phyloP scores from a whole-genome alignment of 2,888 invertebrate genomes.

The Platerodrilus igneus region DNA sequence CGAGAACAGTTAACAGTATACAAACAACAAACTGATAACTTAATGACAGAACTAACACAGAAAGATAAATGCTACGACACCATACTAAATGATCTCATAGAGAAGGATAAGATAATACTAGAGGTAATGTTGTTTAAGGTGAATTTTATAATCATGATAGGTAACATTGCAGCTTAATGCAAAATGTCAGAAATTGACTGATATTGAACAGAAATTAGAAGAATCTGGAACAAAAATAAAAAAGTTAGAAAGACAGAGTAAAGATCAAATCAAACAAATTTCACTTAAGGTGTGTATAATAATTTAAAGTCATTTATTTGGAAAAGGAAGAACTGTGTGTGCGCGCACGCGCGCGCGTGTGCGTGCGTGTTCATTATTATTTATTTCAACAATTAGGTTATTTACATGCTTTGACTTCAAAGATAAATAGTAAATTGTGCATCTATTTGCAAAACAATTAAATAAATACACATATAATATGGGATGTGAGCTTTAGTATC shows the following conservation, averaged over 20 bases:
- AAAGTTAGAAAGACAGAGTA: slow-evolving; percentile 57
- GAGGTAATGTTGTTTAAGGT: slow-evolving; percentile 51
- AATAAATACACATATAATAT: too few relatives aligned
- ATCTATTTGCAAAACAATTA: too few relatives aligned
- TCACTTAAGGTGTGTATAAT: slow-evolving; percentile 57
- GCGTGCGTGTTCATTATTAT: too few relatives aligned
- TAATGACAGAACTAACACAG: slow-evolving; percentile 59
- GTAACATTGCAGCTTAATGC: slow-evolving; percentile 44
- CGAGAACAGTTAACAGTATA: slow-evolving; percentile 53
- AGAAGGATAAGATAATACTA: slow-evolving; percentile 56
- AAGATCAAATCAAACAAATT: slow-evolving; percentile 56
- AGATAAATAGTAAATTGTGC: too few relatives aligned
- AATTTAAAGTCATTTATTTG: too few relatives aligned
- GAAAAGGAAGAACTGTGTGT: too few relatives aligned
- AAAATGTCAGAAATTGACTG: slow-evolving; percentile 59
- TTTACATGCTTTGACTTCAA: too few relatives aligned
- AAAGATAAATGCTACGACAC: slow-evolving; percentile 61
- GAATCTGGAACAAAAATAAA: slow-evolving; percentile 63
- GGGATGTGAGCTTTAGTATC: too few relatives aligned
- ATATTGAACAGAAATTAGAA: slow-evolving; percentile 63
- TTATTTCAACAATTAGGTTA: too few relatives aligned
- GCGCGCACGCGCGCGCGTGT: too few relatives aligned
- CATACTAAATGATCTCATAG: slow-evolving; percentile 58
- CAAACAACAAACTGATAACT: slow-evolving; percentile 60
- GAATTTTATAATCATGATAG: background rate